phyloP scores from a whole-genome alignment of 2,888 invertebrate genomes.

The Polia nebulosa region DNA sequence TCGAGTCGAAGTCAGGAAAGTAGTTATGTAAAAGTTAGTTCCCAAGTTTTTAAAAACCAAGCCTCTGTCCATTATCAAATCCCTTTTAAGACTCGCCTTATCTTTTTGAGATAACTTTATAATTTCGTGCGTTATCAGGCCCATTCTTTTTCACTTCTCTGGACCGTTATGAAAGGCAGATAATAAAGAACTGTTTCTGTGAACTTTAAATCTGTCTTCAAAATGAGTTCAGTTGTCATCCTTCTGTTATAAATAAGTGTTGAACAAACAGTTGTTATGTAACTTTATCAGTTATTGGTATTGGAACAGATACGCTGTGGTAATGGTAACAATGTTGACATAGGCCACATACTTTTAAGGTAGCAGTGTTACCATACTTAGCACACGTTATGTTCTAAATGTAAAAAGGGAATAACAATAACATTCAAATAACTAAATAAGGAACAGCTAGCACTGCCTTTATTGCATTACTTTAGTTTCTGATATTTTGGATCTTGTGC shows the following conservation, averaged over 20 bases:
- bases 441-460: background rate
- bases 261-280: constrained; percentile 11
- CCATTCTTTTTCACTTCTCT: constrained; percentile 41
- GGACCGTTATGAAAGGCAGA: constrained; percentile 13
- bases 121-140: constrained; percentile 55
- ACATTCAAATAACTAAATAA: too few species aligned
- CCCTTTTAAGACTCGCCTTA: constrained; percentile 29
- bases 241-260: constrained; percentile 23
- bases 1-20: constrained; percentile 12
- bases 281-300: constrained; percentile 26
- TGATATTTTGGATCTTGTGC: background rate
- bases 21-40: constrained; percentile 34
- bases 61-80: constrained; percentile 45
- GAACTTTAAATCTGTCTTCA: constrained; percentile 40
- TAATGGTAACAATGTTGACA: constrained; percentile 14
- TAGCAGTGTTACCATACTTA: constrained; percentile 26
- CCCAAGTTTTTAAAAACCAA: constrained; percentile 37
- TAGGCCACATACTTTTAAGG: constrained; percentile 10
- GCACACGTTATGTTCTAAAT: constrained; percentile 15
- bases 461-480: background rate
- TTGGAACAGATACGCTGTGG: constrained; percentile 44
- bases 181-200: constrained; percentile 22
- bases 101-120: constrained; percentile 56
- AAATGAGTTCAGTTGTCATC: constrained; percentile 34
- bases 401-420: background rate